Percentiles rank a stretch among this genome's conserved stretches.
Conservation (phyloP, 2,113 vertebrate species). For the Uria lomvia region DNA sequence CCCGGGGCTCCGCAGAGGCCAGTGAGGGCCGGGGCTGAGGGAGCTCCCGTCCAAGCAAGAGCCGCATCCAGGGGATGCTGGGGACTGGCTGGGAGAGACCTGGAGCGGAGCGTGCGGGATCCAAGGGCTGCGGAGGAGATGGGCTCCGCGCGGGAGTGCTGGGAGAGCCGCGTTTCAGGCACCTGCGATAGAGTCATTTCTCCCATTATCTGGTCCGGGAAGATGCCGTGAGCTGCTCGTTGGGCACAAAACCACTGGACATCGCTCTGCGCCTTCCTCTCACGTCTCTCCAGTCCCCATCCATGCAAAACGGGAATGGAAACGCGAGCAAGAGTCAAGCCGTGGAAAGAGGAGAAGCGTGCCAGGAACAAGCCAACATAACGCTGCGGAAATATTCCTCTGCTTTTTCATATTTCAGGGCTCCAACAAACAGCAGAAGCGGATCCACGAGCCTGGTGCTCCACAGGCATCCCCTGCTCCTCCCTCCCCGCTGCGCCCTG, state of each 20-base stretch:
- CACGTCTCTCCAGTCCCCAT: not conserved
- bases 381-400: not conserved
- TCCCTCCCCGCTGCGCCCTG: not conserved
- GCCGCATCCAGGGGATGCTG: not conserved
- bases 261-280: not conserved
- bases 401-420: not conserved
- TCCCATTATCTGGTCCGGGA: not conserved
- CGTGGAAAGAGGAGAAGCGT: not conserved
- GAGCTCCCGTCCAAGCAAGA: not conserved
- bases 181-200: not conserved
- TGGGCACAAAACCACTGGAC: not conserved
- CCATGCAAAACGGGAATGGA: not conserved
- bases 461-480: not conserved
- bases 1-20: not conserved
- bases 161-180: rapidly evolving
- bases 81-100: not conserved
- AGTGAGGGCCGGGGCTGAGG: not conserved
- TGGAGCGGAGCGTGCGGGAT: not conserved
- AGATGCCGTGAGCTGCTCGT: not conserved
- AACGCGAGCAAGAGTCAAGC: not conserved
- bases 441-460: not conserved
- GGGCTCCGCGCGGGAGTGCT: rapidly evolving
- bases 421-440: not conserved
- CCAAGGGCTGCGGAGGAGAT: not conserved
- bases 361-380: not conserved